Conservation (phyloP, 2,797 vertebrate species). For the Gymnoscopelus microlampas region DNA sequence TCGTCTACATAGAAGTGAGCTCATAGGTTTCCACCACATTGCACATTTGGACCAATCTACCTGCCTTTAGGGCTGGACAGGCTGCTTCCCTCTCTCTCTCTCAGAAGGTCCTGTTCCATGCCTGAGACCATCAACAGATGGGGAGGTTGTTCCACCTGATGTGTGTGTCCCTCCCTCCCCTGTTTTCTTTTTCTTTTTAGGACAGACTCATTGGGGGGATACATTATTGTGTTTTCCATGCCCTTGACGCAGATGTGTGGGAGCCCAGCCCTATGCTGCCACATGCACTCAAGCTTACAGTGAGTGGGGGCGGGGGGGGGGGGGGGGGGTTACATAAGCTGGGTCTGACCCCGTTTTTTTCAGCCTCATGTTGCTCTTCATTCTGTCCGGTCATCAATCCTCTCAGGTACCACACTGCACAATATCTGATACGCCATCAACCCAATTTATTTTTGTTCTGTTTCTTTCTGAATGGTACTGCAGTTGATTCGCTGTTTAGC, state of each 20-base stretch:
- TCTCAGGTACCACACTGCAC: slow-evolving; percentile 40
- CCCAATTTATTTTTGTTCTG: slow-evolving; percentile 4
- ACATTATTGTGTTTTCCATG: slow-evolving; percentile 30
- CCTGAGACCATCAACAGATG: slow-evolving; percentile 63
- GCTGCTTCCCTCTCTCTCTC: slow-evolving; percentile 1
- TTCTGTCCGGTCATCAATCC: slow-evolving; percentile 56
- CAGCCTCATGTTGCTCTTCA: slow-evolving; percentile 44
- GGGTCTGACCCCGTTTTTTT: slow-evolving; percentile 65
- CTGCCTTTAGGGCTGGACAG: slow-evolving; percentile 44
- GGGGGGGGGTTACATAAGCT: slow-evolving; percentile 66
- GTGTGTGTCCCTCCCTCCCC: slow-evolving; percentile 9
- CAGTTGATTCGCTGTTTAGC: slow-evolving; percentile 20
- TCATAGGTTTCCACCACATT: slow-evolving; percentile 19
- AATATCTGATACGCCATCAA: slow-evolving; percentile 45
- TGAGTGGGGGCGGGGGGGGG: slow-evolving; percentile 31
- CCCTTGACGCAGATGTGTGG: slow-evolving; percentile 46
- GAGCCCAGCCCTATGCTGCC: slow-evolving; percentile 60
- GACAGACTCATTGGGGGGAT: slow-evolving; percentile 44
- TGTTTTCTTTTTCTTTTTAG: slow-evolving; percentile 26
- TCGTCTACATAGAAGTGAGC: not conserved
- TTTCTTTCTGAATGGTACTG: slow-evolving; percentile 32
- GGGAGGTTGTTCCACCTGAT: slow-evolving; percentile 48
- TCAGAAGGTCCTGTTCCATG: slow-evolving; percentile 31
- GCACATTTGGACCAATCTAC: slow-evolving; percentile 44
- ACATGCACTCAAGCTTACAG: slow-evolving; percentile 56